phyloP scores from a whole-genome alignment of 2,888 invertebrate genomes.

The Meganola albula region DNA sequence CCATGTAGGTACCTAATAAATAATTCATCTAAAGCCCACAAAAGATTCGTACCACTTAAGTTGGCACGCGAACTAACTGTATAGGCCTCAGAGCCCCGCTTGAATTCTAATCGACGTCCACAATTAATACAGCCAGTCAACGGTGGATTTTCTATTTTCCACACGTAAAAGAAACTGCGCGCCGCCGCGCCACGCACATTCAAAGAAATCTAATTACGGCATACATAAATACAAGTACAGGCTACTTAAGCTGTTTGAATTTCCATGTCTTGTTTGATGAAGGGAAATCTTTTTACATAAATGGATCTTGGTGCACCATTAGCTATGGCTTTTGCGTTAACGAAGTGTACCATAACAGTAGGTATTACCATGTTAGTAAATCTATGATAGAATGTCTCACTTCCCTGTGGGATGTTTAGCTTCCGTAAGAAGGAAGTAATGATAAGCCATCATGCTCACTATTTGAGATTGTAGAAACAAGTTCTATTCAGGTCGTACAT shows the following conservation, averaged over 20 bases:
- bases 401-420: too few relatives aligned
- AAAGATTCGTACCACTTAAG: slow-evolving; percentile 62
- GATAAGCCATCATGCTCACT: too few relatives aligned
- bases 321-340: slow-evolving; percentile 8
- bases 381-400: too few relatives aligned
- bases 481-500: slow-evolving; percentile 68
- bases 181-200: slow-evolving; percentile 55
- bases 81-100: slow-evolving; percentile 55
- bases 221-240: slow-evolving; percentile 27
- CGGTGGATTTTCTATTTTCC: slow-evolving; percentile 77
- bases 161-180: slow-evolving; percentile 76
- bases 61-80: slow-evolving; percentile 72
- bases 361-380: too few relatives aligned
- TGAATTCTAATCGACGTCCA: slow-evolving; percentile 70
- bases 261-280: slow-evolving; percentile 6
- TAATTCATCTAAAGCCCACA: slow-evolving; percentile 46
- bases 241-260: slow-evolving; percentile 13
- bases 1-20: too few relatives aligned
- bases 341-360: too few relatives aligned
- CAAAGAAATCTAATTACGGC: slow-evolving; percentile 64
- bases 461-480: too few relatives aligned
- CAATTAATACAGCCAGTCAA: slow-evolving; percentile 75
- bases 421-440: slow-evolving; percentile 45
- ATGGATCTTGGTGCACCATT: too few relatives aligned
- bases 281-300: too few relatives aligned